These are phyloP conservation scores for Oncorhynchus mykiss DNA, from an alignment of 2,113 vertebrate species.

Conservation along the genomic window DNA sequence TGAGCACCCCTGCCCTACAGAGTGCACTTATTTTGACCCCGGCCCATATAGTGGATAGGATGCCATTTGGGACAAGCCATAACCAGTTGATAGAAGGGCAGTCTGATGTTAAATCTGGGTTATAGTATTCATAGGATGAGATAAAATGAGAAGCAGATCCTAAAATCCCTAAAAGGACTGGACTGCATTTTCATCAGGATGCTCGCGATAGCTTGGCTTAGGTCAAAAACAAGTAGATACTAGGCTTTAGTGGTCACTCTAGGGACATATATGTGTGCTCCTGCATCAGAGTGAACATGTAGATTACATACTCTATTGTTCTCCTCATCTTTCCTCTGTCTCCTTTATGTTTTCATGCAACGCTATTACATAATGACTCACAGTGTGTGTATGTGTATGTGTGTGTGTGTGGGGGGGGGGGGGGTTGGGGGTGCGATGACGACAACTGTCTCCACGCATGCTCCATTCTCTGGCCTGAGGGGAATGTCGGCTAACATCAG, in stretches of 20 bases:
- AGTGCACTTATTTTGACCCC: background rate
- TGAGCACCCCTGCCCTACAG: background rate
- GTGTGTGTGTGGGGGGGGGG: slow-evolving; percentile 1
- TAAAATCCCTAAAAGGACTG: slow-evolving; percentile 4
- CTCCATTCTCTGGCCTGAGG: slow-evolving; percentile 37
- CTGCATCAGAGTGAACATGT: background rate
- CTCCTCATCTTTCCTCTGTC: background rate
- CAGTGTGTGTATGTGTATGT: background rate
- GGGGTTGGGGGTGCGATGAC: background rate
- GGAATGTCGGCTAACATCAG: slow-evolving; percentile 47
- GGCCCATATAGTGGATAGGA: too few species aligned
- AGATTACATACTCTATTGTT: background rate
- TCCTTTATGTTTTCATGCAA: slow-evolving; percentile 16
- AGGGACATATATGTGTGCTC: background rate
- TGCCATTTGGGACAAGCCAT: background rate
- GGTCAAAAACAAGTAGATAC: background rate
- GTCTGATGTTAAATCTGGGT: background rate
- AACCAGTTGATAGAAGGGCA: background rate
- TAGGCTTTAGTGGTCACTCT: background rate
- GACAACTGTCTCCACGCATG: slow-evolving; percentile 13
- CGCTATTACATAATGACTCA: slow-evolving; percentile 41
- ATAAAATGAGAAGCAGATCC: background rate
- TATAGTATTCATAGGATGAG: background rate
- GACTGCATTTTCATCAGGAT: background rate
- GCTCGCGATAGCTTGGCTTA: background rate